phyloP scores from a whole-genome alignment of 2,797 vertebrate species.

The Setipinna tenuifilis region DNA sequence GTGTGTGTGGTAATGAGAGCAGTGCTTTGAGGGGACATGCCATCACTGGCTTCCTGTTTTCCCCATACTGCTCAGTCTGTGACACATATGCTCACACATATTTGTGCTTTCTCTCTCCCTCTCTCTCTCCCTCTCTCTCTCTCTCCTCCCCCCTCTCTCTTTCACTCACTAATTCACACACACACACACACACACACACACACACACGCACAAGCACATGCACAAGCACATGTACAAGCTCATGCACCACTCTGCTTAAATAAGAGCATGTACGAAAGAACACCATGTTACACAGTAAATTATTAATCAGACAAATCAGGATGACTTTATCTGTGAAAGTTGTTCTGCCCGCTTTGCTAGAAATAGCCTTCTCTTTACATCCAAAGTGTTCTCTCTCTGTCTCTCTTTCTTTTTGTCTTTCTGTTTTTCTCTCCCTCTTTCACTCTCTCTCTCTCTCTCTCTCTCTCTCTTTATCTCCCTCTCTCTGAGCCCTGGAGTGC shows the following conservation, averaged over 20 bases:
- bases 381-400: not conserved
- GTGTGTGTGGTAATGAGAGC: conserved; percentile 72
- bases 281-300: not conserved
- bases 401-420: not conserved
- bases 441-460: not conserved
- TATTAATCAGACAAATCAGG: not conserved
- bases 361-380: not conserved
- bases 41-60: conserved; percentile 66
- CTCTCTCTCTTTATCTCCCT: not conserved
- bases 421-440: not conserved
- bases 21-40: conserved; percentile 65
- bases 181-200: not conserved
- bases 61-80: conserved; percentile 37
- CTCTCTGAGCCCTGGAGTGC: not conserved
- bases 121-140: not conserved
- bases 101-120: not conserved
- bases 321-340: not conserved
- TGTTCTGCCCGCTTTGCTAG: not conserved
- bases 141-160: too few relatives aligned
- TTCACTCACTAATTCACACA: too few relatives aligned
- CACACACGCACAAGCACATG: not conserved
- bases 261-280: not conserved
- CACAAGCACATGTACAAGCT: not conserved
- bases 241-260: not conserved
- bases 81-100: conserved; percentile 21